Conservation (phyloP, 2,797 vertebrate species). For the Anguilla obscura region DNA sequence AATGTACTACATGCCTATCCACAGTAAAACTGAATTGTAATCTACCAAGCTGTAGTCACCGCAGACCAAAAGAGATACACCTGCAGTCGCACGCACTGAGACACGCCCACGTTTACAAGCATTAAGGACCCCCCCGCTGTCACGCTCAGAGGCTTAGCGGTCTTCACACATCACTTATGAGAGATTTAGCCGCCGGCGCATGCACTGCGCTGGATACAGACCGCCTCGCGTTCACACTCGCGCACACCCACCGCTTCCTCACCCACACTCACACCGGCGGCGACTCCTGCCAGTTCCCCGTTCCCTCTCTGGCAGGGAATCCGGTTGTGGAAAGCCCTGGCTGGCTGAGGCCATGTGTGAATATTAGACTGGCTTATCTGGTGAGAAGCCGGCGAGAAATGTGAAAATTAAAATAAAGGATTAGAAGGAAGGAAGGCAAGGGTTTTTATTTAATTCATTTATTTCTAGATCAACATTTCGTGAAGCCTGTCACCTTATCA, state of each 20-base stretch:
- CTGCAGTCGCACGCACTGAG: conserved; percentile 13
- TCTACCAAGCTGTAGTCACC: neutral
- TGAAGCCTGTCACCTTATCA: conserved; percentile 64
- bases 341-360: conserved; percentile 60
- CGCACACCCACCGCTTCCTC: conserved; percentile 9
- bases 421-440: conserved; percentile 40
- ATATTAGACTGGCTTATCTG: conserved; percentile 68
- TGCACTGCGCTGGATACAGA: neutral
- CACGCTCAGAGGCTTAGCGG: neutral
- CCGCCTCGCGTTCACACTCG: neutral
- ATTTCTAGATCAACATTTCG: conserved; percentile 58
- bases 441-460: conserved; percentile 42
- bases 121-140: neutral
- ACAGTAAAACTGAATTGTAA: neutral
- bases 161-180: neutral
- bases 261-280: conserved; percentile 28
- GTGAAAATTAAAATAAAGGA: conserved; percentile 65
- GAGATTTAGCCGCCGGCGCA: neutral
- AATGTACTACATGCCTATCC: neutral
- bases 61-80: neutral
- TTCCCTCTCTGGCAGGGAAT: conserved; percentile 39
- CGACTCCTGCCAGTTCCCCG: conserved; percentile 41
- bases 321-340: conserved; percentile 51
- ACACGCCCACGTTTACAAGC: neutral
- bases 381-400: conserved; percentile 60